Base-by-base conservation (phyloP, 2,888 invertebrate genomes). In the Pheosia gnoma region DNA sequence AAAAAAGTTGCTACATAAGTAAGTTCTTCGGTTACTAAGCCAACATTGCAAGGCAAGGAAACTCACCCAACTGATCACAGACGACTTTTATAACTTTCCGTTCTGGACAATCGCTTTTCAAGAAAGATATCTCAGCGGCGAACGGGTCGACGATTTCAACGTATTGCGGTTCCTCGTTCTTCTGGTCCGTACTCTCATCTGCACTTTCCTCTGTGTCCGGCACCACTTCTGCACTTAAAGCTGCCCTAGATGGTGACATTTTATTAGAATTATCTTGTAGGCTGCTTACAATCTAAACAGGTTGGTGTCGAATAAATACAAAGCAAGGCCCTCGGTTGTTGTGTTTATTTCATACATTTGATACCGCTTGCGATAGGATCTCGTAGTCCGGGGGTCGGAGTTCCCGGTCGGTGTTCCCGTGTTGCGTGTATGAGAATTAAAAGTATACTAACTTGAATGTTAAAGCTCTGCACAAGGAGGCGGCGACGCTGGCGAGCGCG, bases 141-240 rank as follows among this genome's bases (percentile, higher is more conserved):
- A 95, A 95, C 0, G 97, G 97, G 84, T 98, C 97, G 67, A 97
- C 95, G 80, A 98, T 97, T 81, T 96, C 95, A 0, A 98, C 97
- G 81, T 98, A 98, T 65, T 96, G 88, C 7, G 87, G 82, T 38
- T 69, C 67, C 49, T 85, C 83, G 65, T 72, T 94, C 51, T 94
- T 69, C 10, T 90, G 64, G 93, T 88, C 43, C 85, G 84, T 80
- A 95, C 95, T 64, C 7, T 94, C 93, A 74, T 96, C 96, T 60
- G 94, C 91, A 4, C 95, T 92, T 45, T 81, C 88, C 65, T 96
- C 96, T 6, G 94, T 94, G 68, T 95, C 95, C 10, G 96, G 95
- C 60, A 96, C 95, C 70, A 86, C 93, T 82, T 96, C 95, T n/a
- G 96, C 96, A 41, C 95, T 95, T 71, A 95, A 91, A 38, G 97